Evolutionary conservation across 2,888 invertebrate species (phyloP), one percentile per base, ranked within the genome.

Genomic region (Amphimallon solstitiale): DNA sequence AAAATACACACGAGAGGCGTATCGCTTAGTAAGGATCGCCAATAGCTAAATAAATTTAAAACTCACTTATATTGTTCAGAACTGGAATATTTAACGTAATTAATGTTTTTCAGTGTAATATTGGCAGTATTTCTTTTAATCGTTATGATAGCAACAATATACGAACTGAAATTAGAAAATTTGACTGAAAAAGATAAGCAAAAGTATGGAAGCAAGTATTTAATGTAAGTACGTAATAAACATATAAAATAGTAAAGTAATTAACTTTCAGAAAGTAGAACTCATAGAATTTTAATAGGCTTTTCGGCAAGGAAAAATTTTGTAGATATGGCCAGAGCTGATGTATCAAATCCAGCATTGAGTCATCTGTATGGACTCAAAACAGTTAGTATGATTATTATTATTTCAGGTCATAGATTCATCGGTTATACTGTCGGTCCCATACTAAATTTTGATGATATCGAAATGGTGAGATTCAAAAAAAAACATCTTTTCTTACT

Each of bases 341-440:
- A 87, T 81, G 78, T 80, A 77, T 62, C 78, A 12, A 70, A 83
- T 80, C 70, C 82, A 78, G 63, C 80, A 78, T 52, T 86, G n/a
- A 83, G 83, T 62, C 82, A 86, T 2, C 75, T 89, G n/a, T 87
- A 88, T 74, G 89, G 89, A 0, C 83, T 89, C 23, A 82, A 86
- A 51, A 86, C 85, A 46, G 71, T 88, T 21, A 84, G 86, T 0
- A 88, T 88, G 66, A 83, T 86, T 66, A 80, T 86, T 21, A 84
- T 89, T 23, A 86, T 86, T 5, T 73, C 85, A 72, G 86, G 85
- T 45, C 89, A 89, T 76, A 83, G 86, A 62, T 82, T 86, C 38
- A 87, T 86, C 1, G 84, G 86, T 2, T 80, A 79, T 45, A 84
- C 86, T 46, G 80, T 85, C 0, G 87, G 86, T 0, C 86, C 88